Evolutionary conservation across 2,888 invertebrate genomes (phyloP), one percentile per base, ranked within the genome.

Genomic region (Diogma glabrata): DNA sequence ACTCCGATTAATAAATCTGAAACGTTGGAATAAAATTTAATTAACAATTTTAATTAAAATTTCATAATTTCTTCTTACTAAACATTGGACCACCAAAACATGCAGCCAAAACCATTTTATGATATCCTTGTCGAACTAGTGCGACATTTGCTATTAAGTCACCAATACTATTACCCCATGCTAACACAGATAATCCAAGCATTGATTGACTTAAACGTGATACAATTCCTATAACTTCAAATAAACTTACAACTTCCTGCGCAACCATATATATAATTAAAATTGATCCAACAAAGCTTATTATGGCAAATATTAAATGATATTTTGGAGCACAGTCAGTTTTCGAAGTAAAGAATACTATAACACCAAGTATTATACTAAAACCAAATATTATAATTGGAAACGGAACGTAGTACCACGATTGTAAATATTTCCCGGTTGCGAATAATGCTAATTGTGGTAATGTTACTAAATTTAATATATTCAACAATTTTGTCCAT

Each of bases 21-120:
- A n/a, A 14, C 16, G 3, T n/a, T n/a, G n/a, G n/a, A n/a, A n/a
- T n/a, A n/a, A 45, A 20, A 24, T 12, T 16, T 28, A 36, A 36
- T 38, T 38, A 23, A 16, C 14, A n/a, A n/a, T 16, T 38, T n/a
- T n/a, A n/a, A n/a, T n/a, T n/a, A n/a, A n/a, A n/a, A 20, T 8
- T 12, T 33, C n/a, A n/a, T n/a, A n/a, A n/a, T n/a, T n/a, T 36
- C 45, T 45, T 24, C 22, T 46, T 52, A 79, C 77, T 82, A 60
- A 83, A 78, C 52, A 83, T 67, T 2, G 82, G 82, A 7, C 82
- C 81, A 16, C 82, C 83, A 61, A 79, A 79, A 53, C 81, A 82
- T 1, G 82, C 82, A 1, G 81, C 75, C 59, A 77, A 76, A 1
- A 78, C 82, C 78, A 82, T 82, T 52, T 75, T 69, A 1, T 80